Conservation (phyloP, 2,113 vertebrate species). For the Casuarius casuarius region DNA sequence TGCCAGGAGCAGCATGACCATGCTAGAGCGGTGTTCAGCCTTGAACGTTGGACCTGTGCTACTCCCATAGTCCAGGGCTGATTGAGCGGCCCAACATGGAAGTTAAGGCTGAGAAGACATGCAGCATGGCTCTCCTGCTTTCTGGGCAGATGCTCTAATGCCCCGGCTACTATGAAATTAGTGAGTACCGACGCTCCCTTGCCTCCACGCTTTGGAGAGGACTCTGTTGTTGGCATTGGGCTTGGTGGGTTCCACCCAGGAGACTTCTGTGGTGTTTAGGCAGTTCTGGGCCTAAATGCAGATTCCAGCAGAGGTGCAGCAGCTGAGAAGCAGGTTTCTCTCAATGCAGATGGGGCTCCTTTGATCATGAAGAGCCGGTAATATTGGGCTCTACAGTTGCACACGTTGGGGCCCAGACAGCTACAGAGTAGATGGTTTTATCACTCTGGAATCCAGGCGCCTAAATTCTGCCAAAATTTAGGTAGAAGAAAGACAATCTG, state of each 20-base stretch:
- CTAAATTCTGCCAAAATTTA: not conserved
- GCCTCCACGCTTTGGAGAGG: not conserved
- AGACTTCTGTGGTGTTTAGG: fast-evolving
- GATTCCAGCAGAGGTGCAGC: not conserved
- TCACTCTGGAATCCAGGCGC: not conserved
- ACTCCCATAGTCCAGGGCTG: not conserved
- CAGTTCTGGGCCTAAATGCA: not conserved
- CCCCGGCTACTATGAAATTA: no score
- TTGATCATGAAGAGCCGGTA: fast-evolving
- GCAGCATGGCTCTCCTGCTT: not conserved
- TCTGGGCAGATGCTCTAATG: not conserved
- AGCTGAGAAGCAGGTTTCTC: not conserved
- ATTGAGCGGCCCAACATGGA: not conserved
- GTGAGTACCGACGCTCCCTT: not conserved
- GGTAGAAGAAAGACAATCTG: not conserved
- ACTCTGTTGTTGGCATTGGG: not conserved
- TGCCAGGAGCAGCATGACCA: fast-evolving
- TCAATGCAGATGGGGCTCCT: fast-evolving
- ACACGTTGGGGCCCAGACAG: not conserved
- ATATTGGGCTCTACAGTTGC: not conserved
- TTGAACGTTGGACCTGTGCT: fast-evolving
- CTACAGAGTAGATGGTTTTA: not conserved
- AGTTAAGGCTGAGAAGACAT: not conserved
- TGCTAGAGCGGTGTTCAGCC: fast-evolving
- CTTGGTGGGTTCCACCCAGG: not conserved